A percentile compares a stretch with the other conserved stretches of the same genome.
These are phyloP conservation scores for Heliocidaris erythrogramma DNA, from an alignment of 35 echinoderm and acorn worm species.

Conservation along the genomic window DNA sequence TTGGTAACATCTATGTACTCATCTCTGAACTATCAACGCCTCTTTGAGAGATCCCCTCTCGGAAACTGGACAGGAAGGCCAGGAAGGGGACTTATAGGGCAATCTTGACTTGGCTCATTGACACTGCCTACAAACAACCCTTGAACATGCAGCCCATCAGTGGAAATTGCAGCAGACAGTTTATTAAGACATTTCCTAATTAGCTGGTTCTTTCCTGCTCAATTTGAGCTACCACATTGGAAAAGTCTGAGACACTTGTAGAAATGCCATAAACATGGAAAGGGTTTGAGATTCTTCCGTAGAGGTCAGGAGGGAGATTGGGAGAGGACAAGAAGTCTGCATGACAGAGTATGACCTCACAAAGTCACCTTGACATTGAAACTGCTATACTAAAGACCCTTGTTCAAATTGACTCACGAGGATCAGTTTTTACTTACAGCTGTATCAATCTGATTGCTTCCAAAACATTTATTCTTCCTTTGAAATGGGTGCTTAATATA, in stretches of 20 bases:
- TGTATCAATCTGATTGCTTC: neutral
- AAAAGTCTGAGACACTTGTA: neutral
- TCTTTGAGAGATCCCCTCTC: constrained; percentile 1
- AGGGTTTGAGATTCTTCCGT: neutral
- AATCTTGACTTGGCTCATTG: constrained; percentile 17
- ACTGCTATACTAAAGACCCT: neutral
- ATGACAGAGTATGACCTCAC: neutral
- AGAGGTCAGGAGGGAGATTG: neutral
- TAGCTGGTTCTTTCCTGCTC: constrained; percentile 7
- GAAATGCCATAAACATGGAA: constrained; percentile 28
- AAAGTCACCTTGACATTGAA: constrained; percentile 14
- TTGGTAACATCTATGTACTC: neutral
- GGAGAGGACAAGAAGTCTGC: neutral
- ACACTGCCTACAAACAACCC: constrained; percentile 10
- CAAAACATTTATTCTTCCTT: neutral
- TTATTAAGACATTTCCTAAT: constrained; percentile 40
- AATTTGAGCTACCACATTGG: neutral
- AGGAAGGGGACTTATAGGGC: constrained; percentile 8
- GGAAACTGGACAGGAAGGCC: constrained; percentile 41
- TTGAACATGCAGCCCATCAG: neutral
- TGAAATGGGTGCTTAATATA: neutral
- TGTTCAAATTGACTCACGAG: neutral
- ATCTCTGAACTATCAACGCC: constrained; percentile 13
- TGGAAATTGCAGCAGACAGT: constrained; percentile 22
- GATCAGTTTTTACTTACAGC: too few relatives aligned